These are phyloP conservation scores for Microplitis deprimator DNA, from an alignment of 2,888 invertebrate species.

Conservation along the genomic window DNA sequence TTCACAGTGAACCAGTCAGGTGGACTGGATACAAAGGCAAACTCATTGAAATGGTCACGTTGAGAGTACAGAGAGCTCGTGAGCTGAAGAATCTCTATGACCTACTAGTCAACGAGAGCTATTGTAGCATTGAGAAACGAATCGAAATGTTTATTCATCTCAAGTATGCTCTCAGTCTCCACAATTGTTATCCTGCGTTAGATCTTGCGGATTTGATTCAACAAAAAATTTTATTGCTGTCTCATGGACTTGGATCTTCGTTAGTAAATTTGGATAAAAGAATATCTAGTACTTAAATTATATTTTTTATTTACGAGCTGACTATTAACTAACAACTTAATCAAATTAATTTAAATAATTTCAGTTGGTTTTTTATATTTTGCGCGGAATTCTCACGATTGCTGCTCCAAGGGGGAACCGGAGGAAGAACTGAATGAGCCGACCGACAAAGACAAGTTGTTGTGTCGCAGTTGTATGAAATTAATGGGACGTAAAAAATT, in stretches of 20 bases:
- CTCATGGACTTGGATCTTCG: constrained; percentile 76
- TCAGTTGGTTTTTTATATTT: constrained; percentile 61
- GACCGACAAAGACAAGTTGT: constrained; percentile 45
- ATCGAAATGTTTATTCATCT: constrained; percentile 71
- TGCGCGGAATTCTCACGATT: constrained; percentile 56
- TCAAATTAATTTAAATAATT: constrained; percentile 8
- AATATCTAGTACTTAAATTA: constrained; percentile 67
- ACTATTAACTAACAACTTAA: not conserved
- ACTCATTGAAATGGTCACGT: constrained; percentile 84
- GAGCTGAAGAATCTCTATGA: constrained; percentile 83
- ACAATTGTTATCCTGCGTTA: constrained; percentile 75
- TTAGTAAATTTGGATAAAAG: constrained; percentile 79
- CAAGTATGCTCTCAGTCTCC: constrained; percentile 78
- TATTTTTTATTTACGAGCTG: constrained; percentile 5
- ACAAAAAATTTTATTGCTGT: constrained; percentile 80
- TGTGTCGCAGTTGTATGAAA: constrained; percentile 61
- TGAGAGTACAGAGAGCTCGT: constrained; percentile 84
- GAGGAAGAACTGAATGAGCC: constrained; percentile 54
- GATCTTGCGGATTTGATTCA: constrained; percentile 79
- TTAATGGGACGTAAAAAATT: constrained; percentile 58
- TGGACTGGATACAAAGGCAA: constrained; percentile 84
- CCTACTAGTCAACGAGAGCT: constrained; percentile 75
- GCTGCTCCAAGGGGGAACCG: constrained; percentile 53
- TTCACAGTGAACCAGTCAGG: constrained; percentile 81
- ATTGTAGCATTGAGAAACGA: constrained; percentile 70